Evolutionary conservation across 2,797 vertebrate genomes (phyloP), one percentile per base, ranked within the genome.

Genomic region (Sebastes reedi): DNA sequence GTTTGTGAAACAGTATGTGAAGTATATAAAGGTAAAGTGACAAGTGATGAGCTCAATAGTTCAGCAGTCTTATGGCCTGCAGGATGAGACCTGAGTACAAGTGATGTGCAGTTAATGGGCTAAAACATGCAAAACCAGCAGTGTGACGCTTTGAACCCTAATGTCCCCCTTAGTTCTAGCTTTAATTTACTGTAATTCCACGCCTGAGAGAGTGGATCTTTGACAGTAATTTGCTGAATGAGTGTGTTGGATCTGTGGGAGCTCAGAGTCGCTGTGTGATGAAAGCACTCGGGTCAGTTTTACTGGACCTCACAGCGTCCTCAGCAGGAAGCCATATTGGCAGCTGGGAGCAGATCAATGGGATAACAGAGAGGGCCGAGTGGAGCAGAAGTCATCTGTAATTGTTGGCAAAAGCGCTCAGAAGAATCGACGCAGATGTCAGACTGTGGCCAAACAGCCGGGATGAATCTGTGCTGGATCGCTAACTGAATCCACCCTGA

Each of bases 261-360:
- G 20, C 67, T 64, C 75, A 30, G 20, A 68, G 50, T 56, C 8
- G 52, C 59, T 4, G 32, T 32, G 36, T 24, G 68, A 20, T 24
- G 68, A 20, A 46, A 25, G 32, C 60, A 2, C 59, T 59, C 75
- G 2, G 61, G 46, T 78, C 79, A 81, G 55, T 62, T 67, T 58
- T 62, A 8, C 68, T 64, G 46, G 50, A 79, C 72, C 65, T 78
- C 24, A 39, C 58, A 9, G 27, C 5, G 10, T 34, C 65, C 54
- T 71, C 60, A 25, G 46, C 32, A 4, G 62, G 27, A 9, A 60
- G 72, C 8, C 3, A 30, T 69, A 66, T 72, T 75, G 80, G 86
- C 83, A 85, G 77, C 50, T 8, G 20, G 13, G n/a, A 56, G 64
- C 64, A 3, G 67, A 86, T 88, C 81, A 3, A 84, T 86, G 76